phyloP scores from a whole-genome alignment of 2,888 invertebrate species.

The Agrotis segetum region DNA sequence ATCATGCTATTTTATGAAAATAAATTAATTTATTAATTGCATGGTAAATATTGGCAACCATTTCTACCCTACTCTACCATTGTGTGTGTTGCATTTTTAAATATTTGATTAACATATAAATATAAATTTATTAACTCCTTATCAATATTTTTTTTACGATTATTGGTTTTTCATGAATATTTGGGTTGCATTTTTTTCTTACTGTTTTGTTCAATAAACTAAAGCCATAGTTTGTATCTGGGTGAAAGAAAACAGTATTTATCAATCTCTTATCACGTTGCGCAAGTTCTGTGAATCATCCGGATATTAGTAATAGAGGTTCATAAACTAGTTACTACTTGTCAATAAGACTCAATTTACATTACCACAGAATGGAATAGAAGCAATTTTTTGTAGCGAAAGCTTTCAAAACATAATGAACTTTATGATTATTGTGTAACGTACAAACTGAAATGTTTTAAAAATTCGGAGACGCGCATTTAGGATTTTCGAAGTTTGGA shows the following conservation, averaged over 20 bases:
- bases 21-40: constrained; percentile 9
- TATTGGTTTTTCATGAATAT: neutral
- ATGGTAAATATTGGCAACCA: constrained; percentile 14
- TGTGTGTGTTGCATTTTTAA: neutral
- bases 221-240: constrained; percentile 3
- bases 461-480: no score
- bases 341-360: no score
- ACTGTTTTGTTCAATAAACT: neutral
- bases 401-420: no score
- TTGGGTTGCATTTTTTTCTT: neutral
- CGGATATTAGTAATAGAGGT: constrained; percentile 34
- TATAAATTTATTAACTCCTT: constrained; percentile 12
- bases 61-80: neutral
- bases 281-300: constrained; percentile 28
- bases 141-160: neutral
- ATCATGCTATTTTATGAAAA: neutral
- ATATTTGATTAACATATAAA: neutral
- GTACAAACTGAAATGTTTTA: no score
- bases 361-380: no score
- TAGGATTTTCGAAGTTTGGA: no score
- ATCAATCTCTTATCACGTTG: constrained; percentile 50
- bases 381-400: no score
- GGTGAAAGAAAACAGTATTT: constrained; percentile 34
- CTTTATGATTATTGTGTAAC: no score
- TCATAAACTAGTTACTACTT: constrained; percentile 14